Evolutionary conservation across 2,888 invertebrate genomes (phyloP).

Genomic region (Marasmarcha lunaedactyla): DNA sequence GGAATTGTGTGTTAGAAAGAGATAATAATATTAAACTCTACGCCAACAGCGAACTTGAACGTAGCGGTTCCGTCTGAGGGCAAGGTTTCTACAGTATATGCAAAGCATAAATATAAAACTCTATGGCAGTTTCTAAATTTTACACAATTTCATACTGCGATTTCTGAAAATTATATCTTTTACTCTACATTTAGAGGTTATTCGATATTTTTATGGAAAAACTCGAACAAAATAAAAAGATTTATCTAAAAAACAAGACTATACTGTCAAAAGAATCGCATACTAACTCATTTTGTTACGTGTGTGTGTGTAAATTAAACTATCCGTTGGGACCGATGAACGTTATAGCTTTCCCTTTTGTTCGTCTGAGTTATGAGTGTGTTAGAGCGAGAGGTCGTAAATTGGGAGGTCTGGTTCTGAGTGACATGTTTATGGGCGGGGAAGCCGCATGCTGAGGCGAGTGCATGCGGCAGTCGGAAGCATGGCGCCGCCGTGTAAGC

Average conservation of each 20-base stretch:
- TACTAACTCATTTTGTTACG: conserved; percentile 58
- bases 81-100: conserved; percentile 44
- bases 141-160: too few relatives aligned
- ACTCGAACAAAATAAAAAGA: conserved; percentile 3
- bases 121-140: too few relatives aligned
- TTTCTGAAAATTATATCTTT: too few relatives aligned
- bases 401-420: conserved; percentile 54
- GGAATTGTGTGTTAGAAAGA: conserved; percentile 69
- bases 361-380: conserved; percentile 60
- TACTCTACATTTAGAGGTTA: background rate
- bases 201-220: conserved; percentile 4
- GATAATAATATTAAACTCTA: conserved; percentile 65
- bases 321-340: conserved; percentile 68
- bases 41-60: conserved; percentile 52
- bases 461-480: conserved; percentile 47
- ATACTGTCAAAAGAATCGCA: conserved; percentile 40
- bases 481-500: conserved; percentile 46
- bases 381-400: conserved; percentile 70
- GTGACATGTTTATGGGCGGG: conserved; percentile 71
- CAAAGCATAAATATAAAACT: conserved; percentile 26
- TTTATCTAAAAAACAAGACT: conserved; percentile 26
- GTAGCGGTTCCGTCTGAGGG: conserved; percentile 46
- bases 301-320: conserved; percentile 68
- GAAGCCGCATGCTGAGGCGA: conserved; percentile 32
- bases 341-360: conserved; percentile 70